These are phyloP conservation scores for Hystrix brachyura DNA, from an alignment of 2,113 vertebrate species.

Conservation along the genomic window DNA sequence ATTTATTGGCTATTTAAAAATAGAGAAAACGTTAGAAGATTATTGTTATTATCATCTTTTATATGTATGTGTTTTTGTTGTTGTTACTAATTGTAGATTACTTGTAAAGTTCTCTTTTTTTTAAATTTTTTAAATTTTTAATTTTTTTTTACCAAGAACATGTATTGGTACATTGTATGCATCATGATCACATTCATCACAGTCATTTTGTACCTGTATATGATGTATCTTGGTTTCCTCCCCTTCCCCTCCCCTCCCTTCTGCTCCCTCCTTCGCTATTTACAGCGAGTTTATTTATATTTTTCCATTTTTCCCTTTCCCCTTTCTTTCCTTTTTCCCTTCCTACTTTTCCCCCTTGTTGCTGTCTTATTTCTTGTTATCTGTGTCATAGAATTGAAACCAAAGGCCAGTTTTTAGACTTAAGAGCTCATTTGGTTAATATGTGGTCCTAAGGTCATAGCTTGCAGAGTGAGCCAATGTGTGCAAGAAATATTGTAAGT, in stretches of 20 bases:
- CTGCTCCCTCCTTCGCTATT: too few species aligned
- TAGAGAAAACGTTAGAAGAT: neutral
- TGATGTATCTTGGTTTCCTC: too few species aligned
- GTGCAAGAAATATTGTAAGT: neutral
- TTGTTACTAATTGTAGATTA: neutral
- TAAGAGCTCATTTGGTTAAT: neutral
- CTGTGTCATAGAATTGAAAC: neutral
- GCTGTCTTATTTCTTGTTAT: neutral
- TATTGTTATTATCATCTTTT: neutral
- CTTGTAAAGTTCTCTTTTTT: neutral
- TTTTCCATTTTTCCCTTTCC: too few species aligned
- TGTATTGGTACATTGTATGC: too few species aligned
- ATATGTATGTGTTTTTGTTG: neutral
- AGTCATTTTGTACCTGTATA: too few species aligned
- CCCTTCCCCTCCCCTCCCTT: too few species aligned
- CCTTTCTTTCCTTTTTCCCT: too few species aligned
- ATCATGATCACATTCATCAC: too few species aligned
- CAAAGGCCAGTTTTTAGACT: neutral
- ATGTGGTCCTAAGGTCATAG: neutral
- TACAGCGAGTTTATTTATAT: too few species aligned
- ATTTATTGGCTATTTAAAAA: neutral
- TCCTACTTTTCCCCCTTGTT: neutral
- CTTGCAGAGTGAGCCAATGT: neutral
- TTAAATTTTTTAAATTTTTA: too few species aligned
- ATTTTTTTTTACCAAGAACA: too few species aligned